Conservation (phyloP, 2,113 vertebrate genomes). For the Strigops habroptila region DNA sequence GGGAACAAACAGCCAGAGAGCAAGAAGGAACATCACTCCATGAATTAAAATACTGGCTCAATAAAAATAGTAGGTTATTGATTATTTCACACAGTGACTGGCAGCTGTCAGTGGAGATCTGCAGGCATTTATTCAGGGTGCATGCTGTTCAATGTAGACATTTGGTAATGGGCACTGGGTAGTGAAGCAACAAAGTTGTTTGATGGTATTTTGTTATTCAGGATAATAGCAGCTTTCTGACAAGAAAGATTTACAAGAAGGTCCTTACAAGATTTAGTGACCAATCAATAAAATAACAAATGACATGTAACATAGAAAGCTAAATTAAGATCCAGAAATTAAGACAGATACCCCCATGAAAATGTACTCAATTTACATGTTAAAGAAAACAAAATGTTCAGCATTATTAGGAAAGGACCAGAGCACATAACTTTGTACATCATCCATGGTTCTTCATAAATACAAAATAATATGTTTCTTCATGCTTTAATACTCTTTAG, state of each 20-base stretch:
- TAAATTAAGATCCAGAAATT: background rate
- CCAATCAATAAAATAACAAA: background rate
- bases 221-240: background rate
- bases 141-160: background rate
- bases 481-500: background rate
- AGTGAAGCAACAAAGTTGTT: background rate
- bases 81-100: background rate
- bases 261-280: background rate
- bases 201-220: background rate
- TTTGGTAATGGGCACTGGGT: fast-evolving
- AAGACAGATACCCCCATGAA: background rate
- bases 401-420: background rate
- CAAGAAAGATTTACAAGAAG: background rate
- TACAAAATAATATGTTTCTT: background rate
- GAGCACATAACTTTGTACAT: background rate
- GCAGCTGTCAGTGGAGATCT: background rate
- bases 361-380: background rate
- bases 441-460: background rate
- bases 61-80: background rate
- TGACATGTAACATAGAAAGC: background rate
- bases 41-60: background rate
- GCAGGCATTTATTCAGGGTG: background rate
- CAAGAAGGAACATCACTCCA: background rate
- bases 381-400: background rate
- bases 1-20: background rate